Evolutionary conservation across 1,140 invertebrate genomes (phyloP), one percentile per base, ranked within the genome.

Genomic region (Laupala kohalensis): DNA sequence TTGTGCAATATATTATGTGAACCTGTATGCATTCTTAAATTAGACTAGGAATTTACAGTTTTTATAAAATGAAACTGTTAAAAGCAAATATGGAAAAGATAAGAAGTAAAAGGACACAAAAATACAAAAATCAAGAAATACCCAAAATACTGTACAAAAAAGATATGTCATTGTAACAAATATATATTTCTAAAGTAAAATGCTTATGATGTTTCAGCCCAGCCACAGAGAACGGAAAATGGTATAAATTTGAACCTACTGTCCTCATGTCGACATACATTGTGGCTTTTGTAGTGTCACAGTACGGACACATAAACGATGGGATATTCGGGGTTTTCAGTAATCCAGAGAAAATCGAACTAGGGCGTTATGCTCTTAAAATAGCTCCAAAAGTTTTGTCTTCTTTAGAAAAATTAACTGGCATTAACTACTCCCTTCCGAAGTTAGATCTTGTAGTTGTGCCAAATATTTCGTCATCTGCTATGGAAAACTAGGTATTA

Each of bases 251-350:
- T 30, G 24, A 83, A 73, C 78, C 79, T 67, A 87, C 90, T 0
- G 87, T 89, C 0, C 83, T 83, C 30, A 94, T 94, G 90, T 89
- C 91, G 1, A 90, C 91, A 0, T 93, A 93, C 77, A 78, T 92
- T 5, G 84, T 91, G 0, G 90, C 89, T 5, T 86, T 92, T 71
- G 82, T 89, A 1, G 84, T 92, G 12, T 87, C 87, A 30, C 86
- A 92, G 75, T 90, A 91, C 74, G 69, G 75, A 74, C 12, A 25
- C 19, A n/a, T 72, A 5, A 0, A 23, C 0, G 71, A 70, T 3
- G 1, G 19, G 0, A 0, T 71, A 6, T n/a, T 69, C 15, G 6
- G 27, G 5, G 26, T 26, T 30, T 26, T 26, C 6, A 25, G 6
- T 69, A 13, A 26, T 19, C 67, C 27, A 23, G 6, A 6, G 6